These are phyloP conservation scores for Eublepharis macularius DNA, from an alignment of 2,113 vertebrate species.

Conservation along the genomic window DNA sequence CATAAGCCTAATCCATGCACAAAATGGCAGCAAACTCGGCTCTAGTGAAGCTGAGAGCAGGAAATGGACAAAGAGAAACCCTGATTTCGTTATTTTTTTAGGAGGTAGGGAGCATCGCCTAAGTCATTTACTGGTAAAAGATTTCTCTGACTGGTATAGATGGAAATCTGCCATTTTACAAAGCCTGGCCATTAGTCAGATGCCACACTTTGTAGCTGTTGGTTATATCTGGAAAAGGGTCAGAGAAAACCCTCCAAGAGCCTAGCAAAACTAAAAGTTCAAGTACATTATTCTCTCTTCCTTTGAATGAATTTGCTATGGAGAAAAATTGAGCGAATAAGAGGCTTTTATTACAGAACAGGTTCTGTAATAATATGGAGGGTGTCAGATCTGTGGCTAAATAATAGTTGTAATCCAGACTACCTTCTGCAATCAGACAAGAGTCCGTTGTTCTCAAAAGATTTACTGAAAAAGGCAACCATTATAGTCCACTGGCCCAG, in stretches of 20 bases:
- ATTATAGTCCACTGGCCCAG: too few species aligned
- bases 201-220: too few species aligned
- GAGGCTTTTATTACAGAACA: neutral
- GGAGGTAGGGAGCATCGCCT: neutral
- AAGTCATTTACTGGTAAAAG: neutral
- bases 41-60: neutral
- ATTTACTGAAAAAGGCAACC: too few species aligned
- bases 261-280: neutral
- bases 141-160: neutral
- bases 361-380: too few species aligned
- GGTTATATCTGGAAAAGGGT: too few species aligned
- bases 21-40: neutral
- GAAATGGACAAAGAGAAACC: neutral
- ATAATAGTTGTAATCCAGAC: too few species aligned
- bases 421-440: too few species aligned
- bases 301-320: neutral
- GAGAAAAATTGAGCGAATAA: neutral
- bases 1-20: neutral
- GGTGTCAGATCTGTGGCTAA: too few species aligned
- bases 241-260: neutral
- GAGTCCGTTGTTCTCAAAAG: too few species aligned
- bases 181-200: too few species aligned
- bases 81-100: neutral
- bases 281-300: neutral
- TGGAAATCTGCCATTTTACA: too few species aligned